Evolutionary conservation across 2,113 vertebrate genomes (phyloP).

Genomic region (Apistogramma diplotaenia): DNA sequence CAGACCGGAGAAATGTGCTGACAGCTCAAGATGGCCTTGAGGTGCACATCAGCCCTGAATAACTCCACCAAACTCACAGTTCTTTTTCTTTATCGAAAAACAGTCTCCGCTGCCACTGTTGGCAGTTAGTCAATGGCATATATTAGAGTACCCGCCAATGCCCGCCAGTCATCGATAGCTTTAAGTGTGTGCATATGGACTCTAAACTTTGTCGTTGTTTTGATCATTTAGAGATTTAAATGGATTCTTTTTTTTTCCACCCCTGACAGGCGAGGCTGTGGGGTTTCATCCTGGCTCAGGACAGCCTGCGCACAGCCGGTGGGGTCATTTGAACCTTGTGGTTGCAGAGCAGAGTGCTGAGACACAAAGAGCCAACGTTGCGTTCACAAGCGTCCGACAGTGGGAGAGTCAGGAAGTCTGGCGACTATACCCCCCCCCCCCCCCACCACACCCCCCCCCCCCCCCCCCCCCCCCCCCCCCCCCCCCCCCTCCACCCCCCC

Average conservation of each 20-base stretch:
- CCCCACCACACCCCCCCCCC: slow-evolving; percentile 50
- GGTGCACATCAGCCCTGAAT: slow-evolving; percentile 45
- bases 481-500: slow-evolving; percentile 63
- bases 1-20: slow-evolving; percentile 45
- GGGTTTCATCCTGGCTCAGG: slow-evolving; percentile 51
- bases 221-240: slow-evolving; percentile 79
- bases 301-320: slow-evolving; percentile 69
- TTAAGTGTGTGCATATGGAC: slow-evolving; percentile 80
- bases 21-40: slow-evolving; percentile 53
- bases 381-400: slow-evolving; percentile 80
- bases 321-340: slow-evolving; percentile 87
- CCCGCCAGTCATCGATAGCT: slow-evolving; percentile 76
- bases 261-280: slow-evolving; percentile 69
- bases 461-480: neutral
- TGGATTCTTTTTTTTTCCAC: slow-evolving; percentile 70
- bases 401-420: slow-evolving; percentile 88
- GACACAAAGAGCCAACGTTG: slow-evolving; percentile 73
- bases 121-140: slow-evolving; percentile 80
- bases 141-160: slow-evolving; percentile 72
- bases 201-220: slow-evolving; percentile 66
- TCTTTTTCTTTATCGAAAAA: slow-evolving; percentile 68
- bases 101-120: slow-evolving; percentile 78
- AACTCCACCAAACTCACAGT: slow-evolving; percentile 62
- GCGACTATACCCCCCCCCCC: slow-evolving; percentile 79
- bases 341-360: slow-evolving; percentile 81